Percentiles rank a stretch among this genome's conserved stretches.
Evolutionary conservation across 2,113 vertebrate species (phyloP).

Genomic region (Protobothrops mucrosquamatus): DNA sequence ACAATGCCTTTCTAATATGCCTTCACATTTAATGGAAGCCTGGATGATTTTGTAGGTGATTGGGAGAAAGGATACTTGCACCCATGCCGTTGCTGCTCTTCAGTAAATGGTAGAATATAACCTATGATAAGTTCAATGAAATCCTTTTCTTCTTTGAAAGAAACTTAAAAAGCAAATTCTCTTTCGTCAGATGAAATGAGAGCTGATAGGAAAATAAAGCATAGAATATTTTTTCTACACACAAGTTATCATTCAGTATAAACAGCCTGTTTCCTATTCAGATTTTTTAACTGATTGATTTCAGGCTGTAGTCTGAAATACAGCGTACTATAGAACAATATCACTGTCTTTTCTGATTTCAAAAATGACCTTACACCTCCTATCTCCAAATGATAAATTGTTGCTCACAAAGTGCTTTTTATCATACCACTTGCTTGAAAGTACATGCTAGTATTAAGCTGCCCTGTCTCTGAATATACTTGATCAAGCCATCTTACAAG

Average conservation of each 20-base stretch:
- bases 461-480: background rate
- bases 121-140: background rate
- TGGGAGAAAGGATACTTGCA: background rate
- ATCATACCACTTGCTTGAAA: background rate
- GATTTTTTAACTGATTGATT: conserved; percentile 1
- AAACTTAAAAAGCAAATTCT: background rate
- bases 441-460: background rate
- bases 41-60: background rate
- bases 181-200: background rate
- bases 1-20: background rate
- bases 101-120: background rate
- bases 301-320: conserved; percentile 13
- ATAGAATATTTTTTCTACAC: background rate
- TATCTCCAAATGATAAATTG: background rate
- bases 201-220: background rate
- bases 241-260: background rate
- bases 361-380: background rate
- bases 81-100: background rate
- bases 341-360: background rate
- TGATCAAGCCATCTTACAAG: background rate
- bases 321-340: fast-evolving
- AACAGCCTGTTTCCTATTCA: background rate
- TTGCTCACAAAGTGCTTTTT: background rate
- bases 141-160: background rate
- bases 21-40: background rate